phyloP scores from a whole-genome alignment of 1,140 invertebrate species.

The Caenorhabditis inopinata region DNA sequence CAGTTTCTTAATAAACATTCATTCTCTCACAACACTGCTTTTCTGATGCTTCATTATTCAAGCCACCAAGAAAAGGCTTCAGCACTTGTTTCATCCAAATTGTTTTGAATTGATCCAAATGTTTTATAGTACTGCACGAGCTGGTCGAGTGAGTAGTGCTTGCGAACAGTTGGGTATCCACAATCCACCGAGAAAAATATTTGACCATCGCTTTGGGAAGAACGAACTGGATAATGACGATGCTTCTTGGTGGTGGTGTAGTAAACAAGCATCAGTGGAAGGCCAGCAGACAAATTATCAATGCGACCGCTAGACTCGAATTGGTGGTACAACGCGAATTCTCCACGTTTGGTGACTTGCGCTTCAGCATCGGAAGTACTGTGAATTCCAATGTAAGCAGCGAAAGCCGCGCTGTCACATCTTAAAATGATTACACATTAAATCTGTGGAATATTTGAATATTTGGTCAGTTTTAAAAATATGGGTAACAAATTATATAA shows the following conservation, averaged over 20 bases:
- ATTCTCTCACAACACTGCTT: too few species aligned
- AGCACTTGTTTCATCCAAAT: neutral
- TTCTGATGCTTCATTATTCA: neutral
- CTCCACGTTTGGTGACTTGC: neutral
- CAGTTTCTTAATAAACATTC: too few species aligned
- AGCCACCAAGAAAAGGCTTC: neutral
- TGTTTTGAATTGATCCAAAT: neutral
- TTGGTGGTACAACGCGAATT: neutral
- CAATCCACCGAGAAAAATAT: neutral
- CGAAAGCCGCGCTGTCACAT: neutral
- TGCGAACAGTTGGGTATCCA: neutral
- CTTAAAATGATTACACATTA: too few species aligned
- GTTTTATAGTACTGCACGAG: conserved; percentile 1
- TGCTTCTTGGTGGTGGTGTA: too few species aligned
- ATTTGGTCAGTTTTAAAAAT: too few species aligned
- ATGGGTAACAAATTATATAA: too few species aligned
- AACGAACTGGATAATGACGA: too few species aligned
- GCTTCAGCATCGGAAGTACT: neutral
- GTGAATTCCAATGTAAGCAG: neutral
- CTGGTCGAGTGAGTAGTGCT: neutral
- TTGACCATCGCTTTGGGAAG: too few species aligned
- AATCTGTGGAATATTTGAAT: too few species aligned
- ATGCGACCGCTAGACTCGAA: neutral
- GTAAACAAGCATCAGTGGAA: neutral
- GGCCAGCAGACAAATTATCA: neutral